Conservation (phyloP, 2,113 vertebrate species). For the Vireo altiloquus region DNA sequence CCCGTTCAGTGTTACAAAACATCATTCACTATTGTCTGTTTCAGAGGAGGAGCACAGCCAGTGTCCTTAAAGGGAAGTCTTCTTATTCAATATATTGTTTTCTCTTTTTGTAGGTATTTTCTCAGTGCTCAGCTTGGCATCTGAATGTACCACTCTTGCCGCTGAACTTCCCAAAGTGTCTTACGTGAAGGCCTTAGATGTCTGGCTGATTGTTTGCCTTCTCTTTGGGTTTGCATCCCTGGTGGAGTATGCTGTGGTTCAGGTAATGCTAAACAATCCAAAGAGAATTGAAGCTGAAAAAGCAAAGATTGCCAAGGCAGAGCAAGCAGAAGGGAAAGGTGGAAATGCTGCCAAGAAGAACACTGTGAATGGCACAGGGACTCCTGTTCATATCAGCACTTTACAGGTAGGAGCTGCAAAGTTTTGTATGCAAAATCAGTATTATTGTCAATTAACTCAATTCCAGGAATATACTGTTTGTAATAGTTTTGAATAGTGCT, state of each 20-base stretch:
- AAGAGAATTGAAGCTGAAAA: conserved; percentile 93
- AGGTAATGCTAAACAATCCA: conserved; percentile 97
- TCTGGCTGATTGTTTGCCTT: conserved; percentile 98
- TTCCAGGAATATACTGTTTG: background rate
- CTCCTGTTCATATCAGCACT: conserved; percentile 94
- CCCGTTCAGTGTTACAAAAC: background rate
- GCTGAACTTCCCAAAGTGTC: conserved; percentile 97
- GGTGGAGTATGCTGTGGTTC: conserved; percentile 96
- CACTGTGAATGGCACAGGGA: conserved; percentile 89
- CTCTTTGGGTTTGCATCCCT: conserved; percentile 97
- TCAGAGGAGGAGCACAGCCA: background rate
- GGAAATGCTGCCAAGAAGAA: conserved; percentile 82
- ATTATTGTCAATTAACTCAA: background rate
- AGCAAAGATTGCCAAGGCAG: conserved; percentile 88
- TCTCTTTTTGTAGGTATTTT: conserved; percentile 84
- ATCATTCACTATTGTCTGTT: background rate
- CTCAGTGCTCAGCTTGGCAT: conserved; percentile 96
- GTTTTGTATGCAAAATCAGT: background rate
- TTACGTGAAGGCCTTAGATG: conserved; percentile 96
- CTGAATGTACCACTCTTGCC: conserved; percentile 94
- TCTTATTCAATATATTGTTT: background rate
- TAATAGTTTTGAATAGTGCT: background rate
- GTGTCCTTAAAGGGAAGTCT: background rate
- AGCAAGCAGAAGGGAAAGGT: conserved; percentile 84
- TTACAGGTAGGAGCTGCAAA: conserved; percentile 83